These are phyloP conservation scores for Pedetes capensis DNA, from an alignment of 2,113 vertebrate genomes.

Conservation along the genomic window DNA sequence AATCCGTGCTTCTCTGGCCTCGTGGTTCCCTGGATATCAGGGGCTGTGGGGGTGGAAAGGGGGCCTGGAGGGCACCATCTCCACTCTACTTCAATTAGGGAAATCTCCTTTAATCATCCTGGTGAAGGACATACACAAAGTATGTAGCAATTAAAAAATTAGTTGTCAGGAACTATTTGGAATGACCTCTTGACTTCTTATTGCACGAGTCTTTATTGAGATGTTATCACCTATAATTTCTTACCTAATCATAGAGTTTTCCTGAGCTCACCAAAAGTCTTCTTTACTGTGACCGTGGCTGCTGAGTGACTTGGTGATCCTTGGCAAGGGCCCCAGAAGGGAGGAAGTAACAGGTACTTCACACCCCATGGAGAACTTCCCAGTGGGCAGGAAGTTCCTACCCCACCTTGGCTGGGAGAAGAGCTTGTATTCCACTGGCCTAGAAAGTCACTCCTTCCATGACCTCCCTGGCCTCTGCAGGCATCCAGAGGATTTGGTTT, in stretches of 20 bases:
- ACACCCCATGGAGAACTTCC: fast-evolving
- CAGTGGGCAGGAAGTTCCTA: neutral
- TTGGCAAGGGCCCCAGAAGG: neutral
- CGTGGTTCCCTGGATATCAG: neutral
- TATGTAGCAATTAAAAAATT: neutral
- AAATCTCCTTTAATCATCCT: neutral
- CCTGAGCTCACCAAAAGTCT: neutral
- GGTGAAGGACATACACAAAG: neutral
- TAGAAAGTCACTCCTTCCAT: neutral
- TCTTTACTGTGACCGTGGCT: neutral
- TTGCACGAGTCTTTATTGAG: neutral
- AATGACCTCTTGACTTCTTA: neutral
- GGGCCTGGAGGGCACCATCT: neutral
- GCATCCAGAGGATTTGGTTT: no score
- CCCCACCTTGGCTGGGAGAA: neutral
- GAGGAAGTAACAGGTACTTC: neutral
- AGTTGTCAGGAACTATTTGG: neutral
- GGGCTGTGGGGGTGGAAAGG: neutral
- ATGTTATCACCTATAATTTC: neutral
- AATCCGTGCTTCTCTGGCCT: neutral
- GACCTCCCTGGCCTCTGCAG: neutral
- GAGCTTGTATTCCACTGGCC: neutral
- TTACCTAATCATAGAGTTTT: neutral
- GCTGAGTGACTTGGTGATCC: neutral
- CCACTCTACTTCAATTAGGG: neutral